A percentile compares a stretch with the other conserved stretches of the same genome.
Evolutionary conservation across 1,140 invertebrate genomes (phyloP).

Genomic region (Drosophila asahinai): DNA sequence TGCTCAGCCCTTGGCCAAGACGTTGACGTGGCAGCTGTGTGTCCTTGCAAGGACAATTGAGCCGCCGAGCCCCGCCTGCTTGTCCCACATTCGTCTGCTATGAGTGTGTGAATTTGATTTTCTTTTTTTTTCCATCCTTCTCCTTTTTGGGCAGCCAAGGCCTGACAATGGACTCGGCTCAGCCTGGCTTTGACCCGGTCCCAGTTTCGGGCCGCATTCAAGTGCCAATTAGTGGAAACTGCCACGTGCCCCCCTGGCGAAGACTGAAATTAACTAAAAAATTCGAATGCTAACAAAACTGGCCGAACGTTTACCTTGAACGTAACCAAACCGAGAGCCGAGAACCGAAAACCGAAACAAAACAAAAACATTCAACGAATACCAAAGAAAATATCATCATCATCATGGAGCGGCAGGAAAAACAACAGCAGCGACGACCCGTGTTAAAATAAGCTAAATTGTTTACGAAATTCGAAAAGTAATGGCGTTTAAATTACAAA

Average conservation of each 20-base stretch:
- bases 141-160: constrained; percentile 32
- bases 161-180: constrained; percentile 26
- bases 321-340: constrained; percentile 24
- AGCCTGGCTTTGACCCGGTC: constrained; percentile 43
- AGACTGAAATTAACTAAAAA: constrained; percentile 58
- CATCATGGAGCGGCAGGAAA: constrained; percentile 22
- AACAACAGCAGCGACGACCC: constrained; percentile 23
- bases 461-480: constrained; percentile 69
- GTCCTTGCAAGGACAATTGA: constrained; percentile 81
- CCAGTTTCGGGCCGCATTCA: constrained; percentile 37
- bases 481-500: constrained; percentile 79
- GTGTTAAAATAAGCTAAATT: constrained; percentile 52
- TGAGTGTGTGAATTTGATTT: constrained; percentile 54
- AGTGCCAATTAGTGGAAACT: constrained; percentile 66
- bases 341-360: constrained; percentile 19
- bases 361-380: constrained; percentile 51
- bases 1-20: constrained; percentile 60
- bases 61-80: constrained; percentile 19
- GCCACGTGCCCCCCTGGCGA: constrained; percentile 31
- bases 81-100: constrained; percentile 30
- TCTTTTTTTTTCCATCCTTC: constrained; percentile 14
- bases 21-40: constrained; percentile 72
- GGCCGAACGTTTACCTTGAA: constrained; percentile 64
- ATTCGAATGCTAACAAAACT: constrained; percentile 34
- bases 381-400: constrained; percentile 45